Base-by-base conservation (phyloP, 2,797 vertebrate species). In the Pristis pectinata region DNA sequence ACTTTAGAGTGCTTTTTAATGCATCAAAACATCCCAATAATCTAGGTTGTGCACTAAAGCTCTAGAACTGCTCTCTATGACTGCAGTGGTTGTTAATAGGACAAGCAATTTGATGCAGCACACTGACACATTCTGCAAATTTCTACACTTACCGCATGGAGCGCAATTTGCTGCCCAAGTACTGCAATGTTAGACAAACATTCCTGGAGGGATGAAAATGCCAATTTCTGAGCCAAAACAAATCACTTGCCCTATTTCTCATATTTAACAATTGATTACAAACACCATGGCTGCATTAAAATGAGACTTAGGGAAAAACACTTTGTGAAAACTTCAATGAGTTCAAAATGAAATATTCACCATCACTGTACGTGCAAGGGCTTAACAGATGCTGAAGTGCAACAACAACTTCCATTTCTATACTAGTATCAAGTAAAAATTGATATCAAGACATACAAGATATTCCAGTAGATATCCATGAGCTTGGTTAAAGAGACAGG, bases 141-240 rank as follows among this genome's bases (percentile, higher is more conserved):
- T 91, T 91, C n/a, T 61, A 64, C 59, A 91, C 87, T 67, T 67
- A 91, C 87, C 87, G 64, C 61, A n/a, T 41, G n/a, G 59, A 91
- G 61, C 37, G 37, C 87, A 91, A 24, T 24, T 91, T 67, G 61
- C 87, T 91, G n/a, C 87, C 87, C 87, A 67, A 61, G 61, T 91
- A 67, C 77, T 79, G 77, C n/a, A 79, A 19, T 79, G n/a, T 79
- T 79, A 79, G n/a, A 79, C 77, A 79, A 79, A 79, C 17, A 91
- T 91, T 91, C 37, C 87, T 91, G 87, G 59, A 91, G 87, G 19
- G 87, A 91, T 91, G 87, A 91, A 91, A 91, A 91, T 64, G 87
- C 61, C 87, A 67, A 17, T 91, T 91, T 91, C 87, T 91, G 87
- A 91, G 87, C n/a, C 22, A 91, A 91, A 91, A 67, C n/a, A 91